These are phyloP conservation scores for Oncorhynchus keta DNA, from an alignment of 2,113 vertebrate genomes.

Conservation along the genomic window DNA sequence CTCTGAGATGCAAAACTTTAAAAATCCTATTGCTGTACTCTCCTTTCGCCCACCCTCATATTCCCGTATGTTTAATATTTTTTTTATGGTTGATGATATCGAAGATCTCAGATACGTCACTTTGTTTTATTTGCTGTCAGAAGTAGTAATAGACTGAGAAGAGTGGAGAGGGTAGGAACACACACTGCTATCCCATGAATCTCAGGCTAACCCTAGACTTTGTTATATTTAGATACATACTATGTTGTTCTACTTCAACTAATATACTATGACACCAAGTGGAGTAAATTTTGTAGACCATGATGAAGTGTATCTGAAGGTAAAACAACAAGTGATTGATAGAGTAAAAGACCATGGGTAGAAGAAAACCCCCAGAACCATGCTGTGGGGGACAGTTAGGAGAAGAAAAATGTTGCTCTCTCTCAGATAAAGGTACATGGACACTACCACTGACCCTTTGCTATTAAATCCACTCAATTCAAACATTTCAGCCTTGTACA, in stretches of 20 bases:
- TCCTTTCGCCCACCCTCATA: conserved; percentile 51
- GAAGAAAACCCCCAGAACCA: too few species aligned
- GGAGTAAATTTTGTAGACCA: too few species aligned
- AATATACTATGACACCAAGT: too few species aligned
- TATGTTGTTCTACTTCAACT: too few species aligned
- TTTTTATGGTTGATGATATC: conserved; percentile 56
- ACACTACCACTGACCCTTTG: not conserved
- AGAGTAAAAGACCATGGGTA: too few species aligned
- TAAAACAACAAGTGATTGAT: too few species aligned
- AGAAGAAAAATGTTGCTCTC: too few species aligned
- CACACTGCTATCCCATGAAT: conserved; percentile 11
- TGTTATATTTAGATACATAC: not conserved
- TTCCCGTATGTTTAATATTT: conserved; percentile 59
- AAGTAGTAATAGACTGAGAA: conserved; percentile 49
- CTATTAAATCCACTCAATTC: not conserved
- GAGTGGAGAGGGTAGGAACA: not conserved
- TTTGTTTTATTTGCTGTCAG: conserved; percentile 58
- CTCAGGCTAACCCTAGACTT: not conserved
- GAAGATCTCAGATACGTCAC: conserved; percentile 52
- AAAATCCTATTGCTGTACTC: conserved; percentile 1
- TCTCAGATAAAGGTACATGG: too few species aligned
- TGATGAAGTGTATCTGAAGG: too few species aligned
- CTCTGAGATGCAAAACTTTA: not conserved
- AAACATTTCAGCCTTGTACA: not conserved
- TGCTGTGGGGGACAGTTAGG: too few species aligned